Base-by-base conservation (phyloP, 2,797 vertebrate species). In the Mycteria americana region DNA sequence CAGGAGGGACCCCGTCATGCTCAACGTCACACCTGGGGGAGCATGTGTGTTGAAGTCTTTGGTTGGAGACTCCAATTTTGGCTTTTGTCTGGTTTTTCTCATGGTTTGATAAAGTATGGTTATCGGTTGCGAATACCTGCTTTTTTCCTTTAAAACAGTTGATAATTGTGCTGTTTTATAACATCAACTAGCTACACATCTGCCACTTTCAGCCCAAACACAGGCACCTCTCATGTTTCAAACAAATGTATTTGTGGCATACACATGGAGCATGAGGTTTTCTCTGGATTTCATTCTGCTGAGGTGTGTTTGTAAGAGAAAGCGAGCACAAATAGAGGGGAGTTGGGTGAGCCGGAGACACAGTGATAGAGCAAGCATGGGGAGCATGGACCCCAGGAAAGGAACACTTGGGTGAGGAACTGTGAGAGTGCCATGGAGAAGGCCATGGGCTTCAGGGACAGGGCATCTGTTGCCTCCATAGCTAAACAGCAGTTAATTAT, bases 211-310 rank as follows among this genome's bases (percentile, higher is more conserved):
- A 62, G 35, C 23, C n/a, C 72, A n/a, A 62, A 37, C 11, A 11
- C 7, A 4, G n/a, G 16, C 24, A 74, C 8, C 22, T 25, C 6
- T 37, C 17, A 0, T 1, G 5, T 51, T 80, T 51, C 35, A 48
- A 33, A 57, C 39, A 13, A 18, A 17, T 1, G 6, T 43, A 1
- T 51, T 69, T 23, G 46, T 37, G 33, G 21, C 15, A 28, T 15
- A 23, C n/a, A 3, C 0, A 1, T 5, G 41, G 7, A 25, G 7
- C 0, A 2, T 7, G 39, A 69, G 50, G 33, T 9, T 80, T 53
- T 18, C 30, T 33, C 51, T 33, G 83, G 51, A 11, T 27, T 48
- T 77, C 6, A 0, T 60, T 53, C 22, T 63, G 73, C 64, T 2
- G 5, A 1, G 17, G 7, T 25, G 27, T 22, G 24, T 50, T 35